Base-by-base conservation (phyloP, 2,797 vertebrate genomes). In the Naso thynnoides region DNA sequence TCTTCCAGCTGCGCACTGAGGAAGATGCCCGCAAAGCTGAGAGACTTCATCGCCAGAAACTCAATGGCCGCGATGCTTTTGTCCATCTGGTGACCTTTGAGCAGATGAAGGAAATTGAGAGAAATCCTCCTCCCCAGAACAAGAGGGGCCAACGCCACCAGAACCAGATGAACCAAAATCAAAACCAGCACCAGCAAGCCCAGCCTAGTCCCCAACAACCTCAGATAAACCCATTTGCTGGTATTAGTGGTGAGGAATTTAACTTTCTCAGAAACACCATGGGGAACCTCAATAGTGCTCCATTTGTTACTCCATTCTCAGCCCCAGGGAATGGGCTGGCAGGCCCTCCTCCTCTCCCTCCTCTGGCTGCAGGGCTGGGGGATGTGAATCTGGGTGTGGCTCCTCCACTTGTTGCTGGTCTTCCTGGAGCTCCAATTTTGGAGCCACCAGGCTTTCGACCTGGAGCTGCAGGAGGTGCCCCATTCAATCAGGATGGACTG, bases 41-140 rank as follows among this genome's bases (percentile, higher is more conserved):
- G 88, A 95, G 97, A 76, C 94, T 99, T 42, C 98, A 99, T 85
- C 96, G 97, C 79, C 98, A 99, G 88, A 99, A 99, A 77, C 93
- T 99, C 75, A 99, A 99, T 52, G 98, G 98, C 50, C 96, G 98
- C 67, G 97, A 99, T 92, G 97, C 97, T 70, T 97, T 99, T 88
- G 94, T 99, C 69, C 97, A 98, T 87, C 87, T 99, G 81, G 95
- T 99, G 76, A 96, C 96, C 29, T 89, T 95, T 78, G 97, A 99
- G 52, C 97, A 99, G 89, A 97, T 98, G 96, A 97, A 96, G 86
- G 98, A 98, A 71, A 96, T 98, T 84, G 97, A 99, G 83, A 96
- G 96, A 87, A 98, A 97, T 87, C 97, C 98, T 56, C 96, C 96
- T 1, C 94, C 96, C n/a, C 97, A 98, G 92, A 96, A 95, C 76